These are phyloP conservation scores for Cremastinae sp. DNA, from an alignment of 2,888 invertebrate genomes.

Conservation along the genomic window DNA sequence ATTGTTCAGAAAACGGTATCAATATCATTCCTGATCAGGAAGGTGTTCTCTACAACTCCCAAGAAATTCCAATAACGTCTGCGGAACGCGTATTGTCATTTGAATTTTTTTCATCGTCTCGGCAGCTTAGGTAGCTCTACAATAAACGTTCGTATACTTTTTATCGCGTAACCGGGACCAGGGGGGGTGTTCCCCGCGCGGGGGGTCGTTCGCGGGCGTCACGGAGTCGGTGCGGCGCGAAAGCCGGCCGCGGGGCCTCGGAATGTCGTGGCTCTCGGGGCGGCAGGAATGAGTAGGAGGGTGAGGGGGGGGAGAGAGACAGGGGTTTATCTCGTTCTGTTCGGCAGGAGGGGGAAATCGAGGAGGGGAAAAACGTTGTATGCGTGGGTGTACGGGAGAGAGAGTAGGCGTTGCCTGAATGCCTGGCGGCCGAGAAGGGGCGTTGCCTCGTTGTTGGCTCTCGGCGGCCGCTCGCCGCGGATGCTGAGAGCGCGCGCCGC, in stretches of 20 bases:
- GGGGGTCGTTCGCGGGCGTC: no score
- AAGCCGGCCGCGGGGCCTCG: slow-evolving; percentile 45
- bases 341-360: slow-evolving; percentile 6
- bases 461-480: slow-evolving; percentile 46
- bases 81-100: no score
- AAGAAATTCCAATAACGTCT: no score
- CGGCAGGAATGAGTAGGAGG: slow-evolving; percentile 15
- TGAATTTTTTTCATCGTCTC: no score
- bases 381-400: slow-evolving; percentile 74
- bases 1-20: no score
- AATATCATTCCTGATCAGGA: background rate
- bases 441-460: slow-evolving; percentile 48
- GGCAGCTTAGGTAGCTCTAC: no score
- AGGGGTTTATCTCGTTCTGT: slow-evolving; percentile 21
- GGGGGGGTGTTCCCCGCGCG: background rate
- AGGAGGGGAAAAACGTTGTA: slow-evolving; percentile 39
- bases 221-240: slow-evolving; percentile 28
- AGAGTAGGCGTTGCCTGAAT: slow-evolving; percentile 70
- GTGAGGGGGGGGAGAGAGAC: slow-evolving; percentile 20
- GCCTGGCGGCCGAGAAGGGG: slow-evolving; percentile 70
- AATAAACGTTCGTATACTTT: background rate
- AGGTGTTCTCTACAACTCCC: background rate
- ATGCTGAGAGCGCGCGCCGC: slow-evolving; percentile 52
- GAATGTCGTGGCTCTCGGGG: slow-evolving; percentile 49
- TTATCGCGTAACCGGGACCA: slow-evolving; percentile 19